These are phyloP conservation scores for Cercopithecus diana DNA, from an alignment of 2,797 vertebrate species.

Conservation along the genomic window DNA sequence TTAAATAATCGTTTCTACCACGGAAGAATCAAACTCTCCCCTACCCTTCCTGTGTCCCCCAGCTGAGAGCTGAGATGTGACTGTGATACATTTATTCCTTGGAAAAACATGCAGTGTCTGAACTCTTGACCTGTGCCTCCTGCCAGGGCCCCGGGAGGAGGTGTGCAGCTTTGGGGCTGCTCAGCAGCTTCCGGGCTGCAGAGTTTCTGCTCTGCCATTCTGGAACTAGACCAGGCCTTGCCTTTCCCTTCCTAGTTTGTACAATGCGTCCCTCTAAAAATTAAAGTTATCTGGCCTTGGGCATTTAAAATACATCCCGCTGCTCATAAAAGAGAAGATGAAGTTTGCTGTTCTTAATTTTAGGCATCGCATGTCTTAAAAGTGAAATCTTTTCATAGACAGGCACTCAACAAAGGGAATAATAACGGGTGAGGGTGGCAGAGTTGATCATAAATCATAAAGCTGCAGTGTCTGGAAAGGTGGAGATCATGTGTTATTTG, in stretches of 20 bases:
- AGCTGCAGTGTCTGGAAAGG: constrained; percentile 1
- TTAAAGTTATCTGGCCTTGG: not conserved
- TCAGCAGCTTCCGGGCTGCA: not conserved
- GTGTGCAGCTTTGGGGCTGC: not conserved
- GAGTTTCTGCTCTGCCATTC: not conserved
- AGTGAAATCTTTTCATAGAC: constrained; percentile 8
- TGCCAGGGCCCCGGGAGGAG: not conserved
- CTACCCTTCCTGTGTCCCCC: not conserved
- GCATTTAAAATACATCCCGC: not conserved
- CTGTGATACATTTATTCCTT: not conserved
- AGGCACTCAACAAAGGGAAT: not conserved
- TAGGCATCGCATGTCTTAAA: constrained; percentile 16
- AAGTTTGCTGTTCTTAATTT: constrained; percentile 46
- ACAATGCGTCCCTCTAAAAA: not conserved
- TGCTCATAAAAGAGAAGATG: not conserved
- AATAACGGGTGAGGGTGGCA: not conserved
- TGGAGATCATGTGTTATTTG: not conserved
- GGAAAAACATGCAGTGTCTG: not conserved
- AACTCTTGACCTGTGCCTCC: not conserved
- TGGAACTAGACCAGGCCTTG: not conserved
- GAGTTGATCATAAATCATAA: constrained; percentile 24
- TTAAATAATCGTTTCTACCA: not conserved
- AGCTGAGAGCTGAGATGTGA: not conserved
- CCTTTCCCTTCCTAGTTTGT: not conserved
- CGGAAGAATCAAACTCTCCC: not conserved